A percentile compares a stretch with the other conserved stretches of the same genome.
Conservation (phyloP, 92 coral and sea anemone genomes). For the Heteractis magnifica region DNA sequence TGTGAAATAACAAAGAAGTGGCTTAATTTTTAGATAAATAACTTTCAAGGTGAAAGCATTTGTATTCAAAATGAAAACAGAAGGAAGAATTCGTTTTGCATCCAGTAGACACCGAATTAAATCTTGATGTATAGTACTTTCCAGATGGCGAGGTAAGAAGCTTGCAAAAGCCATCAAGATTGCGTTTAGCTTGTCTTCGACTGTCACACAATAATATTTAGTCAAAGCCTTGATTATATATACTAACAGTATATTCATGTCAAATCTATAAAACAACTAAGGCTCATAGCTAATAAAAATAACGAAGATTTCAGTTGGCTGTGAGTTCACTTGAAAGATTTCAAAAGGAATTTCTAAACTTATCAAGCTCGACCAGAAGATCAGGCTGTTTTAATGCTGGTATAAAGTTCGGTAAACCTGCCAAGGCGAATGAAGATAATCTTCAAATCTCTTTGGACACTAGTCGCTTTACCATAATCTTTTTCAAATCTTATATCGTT, state of each 20-base stretch:
- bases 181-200: slow-evolving; percentile 12
- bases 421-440: not conserved
- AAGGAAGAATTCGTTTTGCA: not conserved
- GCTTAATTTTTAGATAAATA: not conserved
- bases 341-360: not conserved
- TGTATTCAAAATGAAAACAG: not conserved
- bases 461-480: not conserved
- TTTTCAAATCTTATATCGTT: not conserved
- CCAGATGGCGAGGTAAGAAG: slow-evolving; percentile 18
- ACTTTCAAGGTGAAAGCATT: not conserved
- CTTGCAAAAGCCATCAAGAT: slow-evolving; percentile 25
- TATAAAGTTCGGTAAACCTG: not conserved
- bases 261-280: not conserved
- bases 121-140: not conserved
- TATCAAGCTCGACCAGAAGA: not conserved
- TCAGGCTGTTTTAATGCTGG: not conserved
- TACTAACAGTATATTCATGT: not conserved
- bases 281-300: not conserved
- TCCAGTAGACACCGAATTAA: not conserved
- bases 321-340: not conserved
- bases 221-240: not conserved
- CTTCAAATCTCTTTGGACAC: not conserved
- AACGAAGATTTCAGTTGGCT: not conserved
- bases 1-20: not conserved
- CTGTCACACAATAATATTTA: not conserved